A percentile compares a stretch with the other conserved stretches of the same genome.
These are phyloP conservation scores for Aurelia sp. DNA, from an alignment of 30 jellyfish, hydroid and myxozoan genomes.

Conservation along the genomic window DNA sequence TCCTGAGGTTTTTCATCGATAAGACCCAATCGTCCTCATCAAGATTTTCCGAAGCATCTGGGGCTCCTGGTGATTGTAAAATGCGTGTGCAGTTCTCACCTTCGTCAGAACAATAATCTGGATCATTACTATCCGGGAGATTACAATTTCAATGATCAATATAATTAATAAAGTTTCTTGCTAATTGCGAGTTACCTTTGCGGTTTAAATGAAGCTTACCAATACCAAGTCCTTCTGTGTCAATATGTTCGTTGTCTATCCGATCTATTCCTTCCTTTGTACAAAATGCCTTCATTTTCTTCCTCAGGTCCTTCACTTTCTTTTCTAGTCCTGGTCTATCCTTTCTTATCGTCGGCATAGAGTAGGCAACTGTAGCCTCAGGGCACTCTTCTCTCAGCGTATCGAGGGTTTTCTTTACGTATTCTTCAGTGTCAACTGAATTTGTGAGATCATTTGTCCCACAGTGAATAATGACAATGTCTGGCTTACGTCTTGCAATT, in stretches of 20 bases:
- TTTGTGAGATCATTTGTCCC: constrained; percentile 24
- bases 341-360: neutral
- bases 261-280: neutral
- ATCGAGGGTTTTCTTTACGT: constrained; percentile 2
- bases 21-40: no score
- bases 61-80: no score
- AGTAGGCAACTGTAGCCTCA: constrained; percentile 3
- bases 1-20: no score
- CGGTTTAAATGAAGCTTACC: constrained; percentile 29
- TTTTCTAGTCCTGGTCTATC: constrained; percentile 15
- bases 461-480: constrained; percentile 2
- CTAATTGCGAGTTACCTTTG: constrained; percentile 54
- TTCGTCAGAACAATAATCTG: no score
- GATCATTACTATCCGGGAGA: no score
- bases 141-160: neutral
- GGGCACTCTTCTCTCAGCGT: constrained; percentile 17
- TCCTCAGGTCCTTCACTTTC: constrained; percentile 7
- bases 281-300: constrained; percentile 8
- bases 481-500: constrained; percentile 10
- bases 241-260: constrained; percentile 12
- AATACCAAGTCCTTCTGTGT: constrained; percentile 3
- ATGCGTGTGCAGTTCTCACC: no score
- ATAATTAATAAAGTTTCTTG: constrained; percentile 34
- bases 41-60: no score
- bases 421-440: constrained; percentile 7